phyloP scores from a whole-genome alignment of 2,113 vertebrate species.

The Alouatta palliata region DNA sequence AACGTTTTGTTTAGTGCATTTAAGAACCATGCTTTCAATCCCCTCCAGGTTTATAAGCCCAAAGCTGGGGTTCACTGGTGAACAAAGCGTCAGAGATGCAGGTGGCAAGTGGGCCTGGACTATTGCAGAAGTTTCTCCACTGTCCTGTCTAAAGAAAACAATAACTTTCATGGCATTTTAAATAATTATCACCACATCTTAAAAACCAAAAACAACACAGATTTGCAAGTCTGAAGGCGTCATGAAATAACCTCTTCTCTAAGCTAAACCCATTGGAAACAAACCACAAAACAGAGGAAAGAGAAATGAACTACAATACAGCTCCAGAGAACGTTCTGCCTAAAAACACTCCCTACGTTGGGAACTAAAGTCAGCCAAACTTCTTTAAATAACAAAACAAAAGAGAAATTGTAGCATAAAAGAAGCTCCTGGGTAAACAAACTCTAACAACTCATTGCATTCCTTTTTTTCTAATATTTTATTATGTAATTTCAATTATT shows the following conservation, averaged over 20 bases:
- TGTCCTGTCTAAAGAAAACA: no score
- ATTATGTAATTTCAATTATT: not conserved
- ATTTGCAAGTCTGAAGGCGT: not conserved
- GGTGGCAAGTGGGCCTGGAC: not conserved
- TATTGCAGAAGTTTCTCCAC: not conserved
- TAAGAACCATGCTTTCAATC: fast-evolving
- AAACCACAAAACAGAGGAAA: not conserved
- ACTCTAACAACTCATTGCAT: not conserved
- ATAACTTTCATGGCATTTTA: not conserved
- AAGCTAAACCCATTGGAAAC: not conserved
- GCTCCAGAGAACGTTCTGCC: not conserved
- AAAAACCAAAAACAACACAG: not conserved
- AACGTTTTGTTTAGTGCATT: not conserved
- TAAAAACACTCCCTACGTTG: not conserved
- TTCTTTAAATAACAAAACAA: not conserved
- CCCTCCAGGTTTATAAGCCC: not conserved
- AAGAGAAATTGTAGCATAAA: not conserved
- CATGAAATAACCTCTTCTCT: not conserved
- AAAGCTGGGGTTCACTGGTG: not conserved
- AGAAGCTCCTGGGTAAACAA: not conserved
- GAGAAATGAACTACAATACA: not conserved
- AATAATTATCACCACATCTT: not conserved
- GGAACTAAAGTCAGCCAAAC: not conserved
- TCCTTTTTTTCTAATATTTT: not conserved
- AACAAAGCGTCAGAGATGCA: not conserved